phyloP scores from a whole-genome alignment of 2,113 vertebrate genomes.

The Pogonocichla stellata region DNA sequence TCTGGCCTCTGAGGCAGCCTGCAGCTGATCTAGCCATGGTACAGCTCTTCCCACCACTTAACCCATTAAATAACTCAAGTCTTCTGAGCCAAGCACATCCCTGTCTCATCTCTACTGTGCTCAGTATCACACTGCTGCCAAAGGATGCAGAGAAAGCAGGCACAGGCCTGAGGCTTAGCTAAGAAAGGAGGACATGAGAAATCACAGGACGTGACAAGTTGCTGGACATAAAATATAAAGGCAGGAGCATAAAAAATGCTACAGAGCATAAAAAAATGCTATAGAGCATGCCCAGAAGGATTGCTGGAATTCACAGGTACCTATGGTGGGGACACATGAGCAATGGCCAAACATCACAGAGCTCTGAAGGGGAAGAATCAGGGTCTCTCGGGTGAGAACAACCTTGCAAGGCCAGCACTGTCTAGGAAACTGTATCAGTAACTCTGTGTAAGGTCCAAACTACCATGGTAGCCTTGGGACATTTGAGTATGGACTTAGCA shows the following conservation, averaged over 20 bases:
- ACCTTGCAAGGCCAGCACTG: background rate
- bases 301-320: background rate
- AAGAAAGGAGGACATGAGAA: background rate
- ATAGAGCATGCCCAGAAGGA: accelerated
- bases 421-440: background rate
- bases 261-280: accelerated
- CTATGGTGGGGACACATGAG: background rate
- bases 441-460: background rate
- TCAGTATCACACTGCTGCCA: background rate
- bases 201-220: accelerated
- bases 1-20: background rate
- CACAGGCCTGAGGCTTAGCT: background rate
- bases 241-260: background rate
- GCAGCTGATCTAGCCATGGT: background rate
- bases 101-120: background rate
- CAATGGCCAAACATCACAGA: background rate
- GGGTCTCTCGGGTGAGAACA: background rate
- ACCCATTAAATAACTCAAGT: background rate
- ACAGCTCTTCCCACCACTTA: background rate
- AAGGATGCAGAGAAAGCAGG: background rate
- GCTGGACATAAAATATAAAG: background rate
- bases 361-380: background rate
- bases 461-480: background rate
- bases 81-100: background rate
- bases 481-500: background rate